Evolutionary conservation across 2,888 invertebrate genomes (phyloP).

Genomic region (Pheosia gnoma): DNA sequence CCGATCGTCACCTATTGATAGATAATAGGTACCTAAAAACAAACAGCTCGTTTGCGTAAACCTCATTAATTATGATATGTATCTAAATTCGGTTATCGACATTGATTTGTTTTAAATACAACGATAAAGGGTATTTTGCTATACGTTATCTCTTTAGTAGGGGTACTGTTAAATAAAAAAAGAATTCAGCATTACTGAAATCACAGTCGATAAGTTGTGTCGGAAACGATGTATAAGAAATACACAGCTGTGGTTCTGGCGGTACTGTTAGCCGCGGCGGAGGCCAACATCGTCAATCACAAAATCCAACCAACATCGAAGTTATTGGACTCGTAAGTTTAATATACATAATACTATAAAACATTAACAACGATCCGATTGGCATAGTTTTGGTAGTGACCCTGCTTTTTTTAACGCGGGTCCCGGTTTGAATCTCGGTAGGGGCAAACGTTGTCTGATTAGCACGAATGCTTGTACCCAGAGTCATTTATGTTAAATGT

Average conservation of each 20-base stretch:
- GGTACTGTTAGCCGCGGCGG: slow-evolving; percentile 56
- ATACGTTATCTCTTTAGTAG: slow-evolving; percentile 44
- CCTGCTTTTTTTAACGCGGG: no score
- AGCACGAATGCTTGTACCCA: no score
- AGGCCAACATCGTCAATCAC: slow-evolving; percentile 49
- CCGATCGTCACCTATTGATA: slow-evolving; percentile 13
- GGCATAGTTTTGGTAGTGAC: no score
- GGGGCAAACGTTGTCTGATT: no score
- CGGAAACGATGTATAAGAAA: slow-evolving; percentile 55
- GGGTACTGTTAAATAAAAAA: slow-evolving; percentile 48
- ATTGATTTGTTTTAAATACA: slow-evolving; percentile 51
- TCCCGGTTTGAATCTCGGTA: no score
- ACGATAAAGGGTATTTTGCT: slow-evolving; percentile 41
- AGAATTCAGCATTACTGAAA: slow-evolving; percentile 22
- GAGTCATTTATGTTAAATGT: no score
- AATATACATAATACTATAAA: not conserved
- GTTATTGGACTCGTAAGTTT: slow-evolving; percentile 41
- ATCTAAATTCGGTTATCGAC: slow-evolving; percentile 46
- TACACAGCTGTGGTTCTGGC: slow-evolving; percentile 55
- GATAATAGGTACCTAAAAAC: slow-evolving; percentile 14
- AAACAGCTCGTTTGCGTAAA: slow-evolving; percentile 42
- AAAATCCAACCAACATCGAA: slow-evolving; percentile 34
- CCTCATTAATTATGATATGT: slow-evolving; percentile 58
- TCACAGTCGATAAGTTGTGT: slow-evolving; percentile 33
- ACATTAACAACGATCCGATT: no score